Evolutionary conservation across 1,140 invertebrate genomes (phyloP).

Genomic region (Planococcus citri): DNA sequence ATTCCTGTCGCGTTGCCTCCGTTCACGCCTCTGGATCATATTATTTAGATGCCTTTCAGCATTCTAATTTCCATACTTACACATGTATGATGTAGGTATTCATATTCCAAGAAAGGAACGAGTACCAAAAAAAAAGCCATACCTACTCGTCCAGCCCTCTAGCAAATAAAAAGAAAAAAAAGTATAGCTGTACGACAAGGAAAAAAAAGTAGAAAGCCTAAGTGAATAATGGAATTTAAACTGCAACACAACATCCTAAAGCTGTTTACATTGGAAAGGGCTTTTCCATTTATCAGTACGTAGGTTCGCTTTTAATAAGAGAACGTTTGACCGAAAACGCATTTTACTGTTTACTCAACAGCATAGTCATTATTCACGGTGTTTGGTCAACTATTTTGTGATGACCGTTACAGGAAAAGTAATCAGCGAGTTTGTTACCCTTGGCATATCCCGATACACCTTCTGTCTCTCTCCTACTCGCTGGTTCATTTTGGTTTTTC

Average conservation of each 20-base stretch:
- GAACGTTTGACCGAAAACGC: conserved; percentile 5
- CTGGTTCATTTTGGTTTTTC: too few relatives aligned
- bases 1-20: too few relatives aligned
- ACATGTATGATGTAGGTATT: too few relatives aligned
- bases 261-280: neutral
- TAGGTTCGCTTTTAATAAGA: neutral
- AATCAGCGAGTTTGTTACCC: neutral
- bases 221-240: conserved; percentile 8
- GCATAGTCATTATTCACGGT: conserved; percentile 1
- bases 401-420: neutral
- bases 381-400: conserved; percentile 1
- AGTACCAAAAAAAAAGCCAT: too few relatives aligned
- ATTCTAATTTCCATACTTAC: too few relatives aligned
- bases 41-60: too few relatives aligned
- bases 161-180: neutral
- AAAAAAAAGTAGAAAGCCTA: neutral
- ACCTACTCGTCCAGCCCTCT: too few relatives aligned
- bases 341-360: conserved; percentile 1
- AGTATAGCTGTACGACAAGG: too few relatives aligned
- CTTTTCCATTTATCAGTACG: conserved; percentile 3
- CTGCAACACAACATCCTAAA: neutral
- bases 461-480: too few relatives aligned
- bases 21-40: too few relatives aligned
- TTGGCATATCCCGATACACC: too few relatives aligned
- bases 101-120: too few relatives aligned